Conservation (phyloP, 1,140 invertebrate species). For the Drosophila rhopaloa region DNA sequence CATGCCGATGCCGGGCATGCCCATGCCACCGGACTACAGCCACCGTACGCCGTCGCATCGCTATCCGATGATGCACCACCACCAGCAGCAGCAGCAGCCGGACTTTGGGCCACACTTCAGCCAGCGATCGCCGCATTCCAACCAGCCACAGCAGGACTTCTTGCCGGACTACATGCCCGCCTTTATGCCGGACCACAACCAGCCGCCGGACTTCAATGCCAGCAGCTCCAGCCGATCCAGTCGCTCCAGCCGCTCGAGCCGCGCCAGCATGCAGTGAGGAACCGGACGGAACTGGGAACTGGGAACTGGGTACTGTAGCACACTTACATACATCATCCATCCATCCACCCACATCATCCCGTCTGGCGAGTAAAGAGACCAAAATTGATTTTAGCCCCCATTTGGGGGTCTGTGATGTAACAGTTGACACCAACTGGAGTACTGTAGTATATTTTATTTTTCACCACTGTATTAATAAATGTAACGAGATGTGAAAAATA, state of each 20-base stretch:
- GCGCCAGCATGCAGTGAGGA: too few relatives aligned
- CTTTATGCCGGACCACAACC: too few relatives aligned
- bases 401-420: background rate
- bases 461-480: conserved; percentile 1
- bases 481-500: too few relatives aligned
- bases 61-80: background rate
- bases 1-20: background rate
- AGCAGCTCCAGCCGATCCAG: background rate
- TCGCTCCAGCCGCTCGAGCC: background rate
- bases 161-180: background rate
- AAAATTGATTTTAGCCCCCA: background rate
- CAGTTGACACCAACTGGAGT: background rate
- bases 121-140: background rate
- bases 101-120: background rate
- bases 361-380: too few relatives aligned
- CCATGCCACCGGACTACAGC: background rate
- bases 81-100: background rate
- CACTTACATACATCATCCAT: background rate
- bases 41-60: background rate
- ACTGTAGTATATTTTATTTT: conserved; percentile 2
- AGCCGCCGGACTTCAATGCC: background rate
- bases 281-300: background rate
- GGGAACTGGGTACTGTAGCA: background rate
- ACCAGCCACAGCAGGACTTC: background rate
- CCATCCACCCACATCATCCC: too few relatives aligned